These are phyloP conservation scores for Diplosoma virens DNA, from an alignment of 23 tunicate species.

Conservation along the genomic window DNA sequence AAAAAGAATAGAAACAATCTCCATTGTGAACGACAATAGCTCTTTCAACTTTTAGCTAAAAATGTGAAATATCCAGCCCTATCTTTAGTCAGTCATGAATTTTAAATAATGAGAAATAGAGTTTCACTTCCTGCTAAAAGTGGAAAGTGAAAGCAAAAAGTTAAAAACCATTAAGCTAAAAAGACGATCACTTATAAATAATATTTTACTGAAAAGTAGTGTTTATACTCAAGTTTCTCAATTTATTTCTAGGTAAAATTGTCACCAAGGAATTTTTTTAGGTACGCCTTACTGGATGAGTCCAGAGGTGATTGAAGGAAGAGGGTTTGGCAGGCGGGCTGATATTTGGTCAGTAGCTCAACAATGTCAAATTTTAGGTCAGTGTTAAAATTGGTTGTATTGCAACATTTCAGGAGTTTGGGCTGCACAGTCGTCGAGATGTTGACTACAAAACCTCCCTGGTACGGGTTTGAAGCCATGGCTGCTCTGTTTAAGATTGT, in stretches of 20 bases:
- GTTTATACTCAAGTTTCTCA: background rate
- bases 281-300: slow-evolving; percentile 99
- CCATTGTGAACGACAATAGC: too few species aligned
- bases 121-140: too few species aligned
- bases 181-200: background rate
- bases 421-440: slow-evolving; percentile 95
- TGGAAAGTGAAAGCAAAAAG: too few species aligned
- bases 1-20: too few species aligned
- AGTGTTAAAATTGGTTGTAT: background rate
- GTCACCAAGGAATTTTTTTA: background rate
- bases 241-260: too few species aligned
- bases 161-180: background rate
- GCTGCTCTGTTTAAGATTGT: slow-evolving; percentile 94
- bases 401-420: slow-evolving; percentile 56
- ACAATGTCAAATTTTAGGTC: too few species aligned
- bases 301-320: slow-evolving; percentile 95
- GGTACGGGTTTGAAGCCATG: slow-evolving; percentile 97
- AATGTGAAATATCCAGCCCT: too few species aligned
- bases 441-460: slow-evolving; percentile 91
- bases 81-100: too few species aligned
- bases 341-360: slow-evolving; percentile 87
- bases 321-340: slow-evolving; percentile 90
- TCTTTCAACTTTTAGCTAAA: too few species aligned
- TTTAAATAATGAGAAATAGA: too few species aligned
- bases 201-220: background rate